phyloP scores from a whole-genome alignment of 1,140 invertebrate genomes.

The Tribolium madens region DNA sequence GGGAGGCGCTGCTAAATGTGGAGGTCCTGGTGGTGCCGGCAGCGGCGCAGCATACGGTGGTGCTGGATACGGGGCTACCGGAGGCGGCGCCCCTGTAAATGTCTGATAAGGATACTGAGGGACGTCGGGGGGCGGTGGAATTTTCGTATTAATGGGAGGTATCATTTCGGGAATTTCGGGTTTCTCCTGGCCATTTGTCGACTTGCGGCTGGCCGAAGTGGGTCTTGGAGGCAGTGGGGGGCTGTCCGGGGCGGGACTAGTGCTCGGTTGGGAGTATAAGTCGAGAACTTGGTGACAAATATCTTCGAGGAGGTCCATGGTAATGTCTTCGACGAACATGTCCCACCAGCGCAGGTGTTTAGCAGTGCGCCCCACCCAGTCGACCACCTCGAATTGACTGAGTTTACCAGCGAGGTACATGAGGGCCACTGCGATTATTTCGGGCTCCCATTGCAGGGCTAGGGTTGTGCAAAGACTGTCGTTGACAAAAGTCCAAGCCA shows the following conservation, averaged over 20 bases:
- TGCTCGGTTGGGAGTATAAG: constrained; percentile 78
- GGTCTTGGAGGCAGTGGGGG: constrained; percentile 65
- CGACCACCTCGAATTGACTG: constrained; percentile 94
- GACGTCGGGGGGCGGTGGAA: constrained; percentile 64
- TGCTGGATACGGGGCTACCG: constrained; percentile 30
- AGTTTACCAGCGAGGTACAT: constrained; percentile 97
- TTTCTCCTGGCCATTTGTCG: constrained; percentile 56
- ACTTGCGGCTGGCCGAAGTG: neutral
- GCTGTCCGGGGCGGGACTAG: constrained; percentile 67
- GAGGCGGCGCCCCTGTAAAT: constrained; percentile 64
- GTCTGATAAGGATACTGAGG: constrained; percentile 64
- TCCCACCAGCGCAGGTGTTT: constrained; percentile 97
- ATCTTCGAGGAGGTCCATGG: constrained; percentile 95
- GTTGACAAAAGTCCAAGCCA: constrained; percentile 99
- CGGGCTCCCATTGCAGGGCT: constrained; percentile 98
- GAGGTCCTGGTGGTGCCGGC: constrained; percentile 33
- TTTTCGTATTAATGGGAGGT: constrained; percentile 63
- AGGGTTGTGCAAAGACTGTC: constrained; percentile 97
- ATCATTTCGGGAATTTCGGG: constrained; percentile 43
- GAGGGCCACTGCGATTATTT: constrained; percentile 97
- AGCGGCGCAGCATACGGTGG: constrained; percentile 46
- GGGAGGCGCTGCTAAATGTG: constrained; percentile 57
- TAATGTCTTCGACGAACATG: constrained; percentile 96
- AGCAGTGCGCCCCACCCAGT: constrained; percentile 87
- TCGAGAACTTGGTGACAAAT: constrained; percentile 97